Evolutionary conservation across 2,888 invertebrate species (phyloP).

Genomic region (Acronicta psi): DNA sequence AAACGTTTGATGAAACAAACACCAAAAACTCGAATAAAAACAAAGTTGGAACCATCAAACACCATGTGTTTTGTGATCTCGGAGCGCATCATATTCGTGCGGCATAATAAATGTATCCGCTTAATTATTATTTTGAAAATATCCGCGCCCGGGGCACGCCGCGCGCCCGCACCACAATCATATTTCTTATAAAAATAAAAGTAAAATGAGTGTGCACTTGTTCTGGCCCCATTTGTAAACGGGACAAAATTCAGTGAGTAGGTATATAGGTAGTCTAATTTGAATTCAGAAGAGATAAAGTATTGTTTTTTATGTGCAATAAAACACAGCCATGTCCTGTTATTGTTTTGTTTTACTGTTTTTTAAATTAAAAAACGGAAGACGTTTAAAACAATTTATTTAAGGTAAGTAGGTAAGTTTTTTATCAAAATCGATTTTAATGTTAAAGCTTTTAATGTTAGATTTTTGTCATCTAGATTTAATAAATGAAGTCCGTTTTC

Average conservation of each 20-base stretch:
- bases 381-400: no score
- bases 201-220: conserved; percentile 50
- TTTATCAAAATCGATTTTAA: no score
- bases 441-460: no score
- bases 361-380: no score
- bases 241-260: conserved; percentile 45
- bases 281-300: no score
- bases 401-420: no score
- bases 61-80: conserved; percentile 70
- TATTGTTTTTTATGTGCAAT: no score
- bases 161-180: conserved; percentile 55
- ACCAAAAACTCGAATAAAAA: conserved; percentile 35
- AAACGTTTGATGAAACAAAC: conserved; percentile 20
- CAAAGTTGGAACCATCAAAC: conserved; percentile 50
- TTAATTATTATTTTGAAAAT: conserved; percentile 89
- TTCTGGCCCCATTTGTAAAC: conserved; percentile 44
- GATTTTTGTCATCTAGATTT: no score
- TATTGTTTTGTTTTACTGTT: no score
- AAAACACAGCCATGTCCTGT: no score
- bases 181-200: conserved; percentile 59
- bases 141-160: conserved; percentile 82
- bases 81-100: conserved; percentile 78
- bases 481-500: no score
- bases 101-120: conserved; percentile 87
- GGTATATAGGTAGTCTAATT: conserved; percentile 2